These are phyloP conservation scores for Todiramphus saurophagus DNA, from an alignment of 2,113 vertebrate species.

Conservation along the genomic window DNA sequence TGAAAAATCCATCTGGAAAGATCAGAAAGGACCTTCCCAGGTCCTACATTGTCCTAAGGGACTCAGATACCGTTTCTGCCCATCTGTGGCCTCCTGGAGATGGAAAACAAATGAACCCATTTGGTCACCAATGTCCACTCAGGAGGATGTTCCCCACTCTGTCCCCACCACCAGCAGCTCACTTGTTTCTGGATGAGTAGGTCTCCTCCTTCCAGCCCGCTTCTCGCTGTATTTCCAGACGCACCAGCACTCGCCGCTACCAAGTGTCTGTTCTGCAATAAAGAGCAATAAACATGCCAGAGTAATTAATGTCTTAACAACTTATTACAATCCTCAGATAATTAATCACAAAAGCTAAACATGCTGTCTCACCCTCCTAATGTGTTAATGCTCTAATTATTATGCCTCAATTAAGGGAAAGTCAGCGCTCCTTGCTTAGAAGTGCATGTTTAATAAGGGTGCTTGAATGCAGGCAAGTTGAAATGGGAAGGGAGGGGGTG, in stretches of 20 bases:
- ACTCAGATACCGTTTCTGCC: background rate
- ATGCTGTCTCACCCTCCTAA: conserved; percentile 82
- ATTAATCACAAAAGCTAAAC: conserved; percentile 87
- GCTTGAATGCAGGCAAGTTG: conserved; percentile 8
- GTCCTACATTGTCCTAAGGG: background rate
- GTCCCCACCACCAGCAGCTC: background rate
- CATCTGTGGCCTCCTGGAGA: background rate
- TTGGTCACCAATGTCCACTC: background rate
- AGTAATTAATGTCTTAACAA: conserved; percentile 84
- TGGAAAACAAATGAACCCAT: background rate
- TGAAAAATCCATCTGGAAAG: background rate
- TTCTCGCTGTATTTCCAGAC: background rate
- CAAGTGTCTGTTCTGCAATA: conserved; percentile 60
- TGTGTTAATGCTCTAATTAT: conserved; percentile 86
- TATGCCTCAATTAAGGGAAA: conserved; percentile 82
- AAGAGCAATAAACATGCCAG: conserved; percentile 77
- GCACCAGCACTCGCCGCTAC: background rate
- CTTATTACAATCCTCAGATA: conserved; percentile 84
- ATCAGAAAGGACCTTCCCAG: background rate
- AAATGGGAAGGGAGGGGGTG: background rate
- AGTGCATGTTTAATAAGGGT: conserved; percentile 73
- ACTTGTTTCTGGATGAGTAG: background rate
- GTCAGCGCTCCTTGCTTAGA: conserved; percentile 74
- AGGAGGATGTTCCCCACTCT: background rate
- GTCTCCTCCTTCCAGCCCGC: background rate